phyloP scores from a whole-genome alignment of 2,797 vertebrate species.

The Cynopterus sphinx region DNA sequence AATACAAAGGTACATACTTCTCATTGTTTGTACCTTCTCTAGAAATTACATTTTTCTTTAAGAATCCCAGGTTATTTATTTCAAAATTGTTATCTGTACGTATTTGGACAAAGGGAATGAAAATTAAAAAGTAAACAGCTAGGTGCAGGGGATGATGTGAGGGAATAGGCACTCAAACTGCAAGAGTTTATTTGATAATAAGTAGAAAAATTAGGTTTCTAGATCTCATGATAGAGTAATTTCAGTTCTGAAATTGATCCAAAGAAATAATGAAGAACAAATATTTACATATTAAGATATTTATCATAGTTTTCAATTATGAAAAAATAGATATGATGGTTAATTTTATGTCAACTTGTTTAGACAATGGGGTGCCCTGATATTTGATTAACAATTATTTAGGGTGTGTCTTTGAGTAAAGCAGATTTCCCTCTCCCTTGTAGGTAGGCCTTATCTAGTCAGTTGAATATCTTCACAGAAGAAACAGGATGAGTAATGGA shows the following conservation, averaged over 20 bases:
- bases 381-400: background rate
- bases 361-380: background rate
- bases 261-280: background rate
- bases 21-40: background rate
- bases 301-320: background rate
- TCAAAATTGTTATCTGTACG: background rate
- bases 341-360: background rate
- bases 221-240: background rate
- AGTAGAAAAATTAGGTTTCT: background rate
- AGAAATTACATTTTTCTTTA: background rate
- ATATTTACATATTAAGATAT: background rate
- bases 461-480: background rate
- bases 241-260: background rate
- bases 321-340: background rate
- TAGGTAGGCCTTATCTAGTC: background rate
- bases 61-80: background rate
- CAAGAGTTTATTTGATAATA: background rate
- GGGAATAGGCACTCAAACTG: background rate
- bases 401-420: background rate
- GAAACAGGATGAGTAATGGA: background rate
- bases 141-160: background rate
- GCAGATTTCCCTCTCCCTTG: background rate
- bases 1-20: background rate
- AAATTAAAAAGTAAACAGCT: background rate
- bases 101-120: background rate